These are phyloP conservation scores for Planococcus citri DNA, from an alignment of 1,140 invertebrate genomes.

Conservation along the genomic window DNA sequence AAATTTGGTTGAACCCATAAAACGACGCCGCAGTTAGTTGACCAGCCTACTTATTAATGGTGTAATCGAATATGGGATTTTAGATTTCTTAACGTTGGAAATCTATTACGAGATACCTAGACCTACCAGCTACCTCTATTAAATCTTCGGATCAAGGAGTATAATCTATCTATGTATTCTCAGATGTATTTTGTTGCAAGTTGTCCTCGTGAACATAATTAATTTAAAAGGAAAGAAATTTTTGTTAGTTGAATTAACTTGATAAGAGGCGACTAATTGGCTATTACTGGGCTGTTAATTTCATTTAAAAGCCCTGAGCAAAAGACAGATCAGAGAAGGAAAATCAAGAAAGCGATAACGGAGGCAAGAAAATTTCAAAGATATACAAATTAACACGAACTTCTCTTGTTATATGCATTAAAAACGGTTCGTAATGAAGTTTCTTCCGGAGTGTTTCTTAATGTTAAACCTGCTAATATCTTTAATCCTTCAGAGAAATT, in stretches of 20 bases:
- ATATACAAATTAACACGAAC: not conserved
- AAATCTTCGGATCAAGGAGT: too few relatives aligned
- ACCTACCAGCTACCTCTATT: too few relatives aligned
- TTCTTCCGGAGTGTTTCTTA: not conserved
- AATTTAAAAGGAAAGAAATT: not conserved
- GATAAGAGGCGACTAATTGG: not conserved
- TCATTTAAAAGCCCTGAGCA: not conserved
- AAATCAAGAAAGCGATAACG: not conserved
- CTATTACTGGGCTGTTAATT: not conserved
- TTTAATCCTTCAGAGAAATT: not conserved
- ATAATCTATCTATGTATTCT: too few relatives aligned
- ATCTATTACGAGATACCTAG: too few relatives aligned
- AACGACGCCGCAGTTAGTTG: too few relatives aligned
- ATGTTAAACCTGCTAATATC: constrained; percentile 7
- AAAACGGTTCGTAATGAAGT: constrained; percentile 5
- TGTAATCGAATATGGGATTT: too few relatives aligned
- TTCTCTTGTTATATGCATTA: not conserved
- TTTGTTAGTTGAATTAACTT: not conserved
- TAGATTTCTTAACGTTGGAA: too few relatives aligned
- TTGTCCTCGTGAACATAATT: not conserved
- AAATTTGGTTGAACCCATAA: too few relatives aligned
- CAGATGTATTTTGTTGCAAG: too few relatives aligned
- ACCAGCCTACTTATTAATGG: too few relatives aligned
- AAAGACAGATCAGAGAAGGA: not conserved
- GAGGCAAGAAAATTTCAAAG: not conserved